A percentile compares a stretch with the other conserved stretches of the same genome.
These are phyloP conservation scores for Channallabes apus DNA, from an alignment of 2,797 vertebrate genomes.

Conservation along the genomic window DNA sequence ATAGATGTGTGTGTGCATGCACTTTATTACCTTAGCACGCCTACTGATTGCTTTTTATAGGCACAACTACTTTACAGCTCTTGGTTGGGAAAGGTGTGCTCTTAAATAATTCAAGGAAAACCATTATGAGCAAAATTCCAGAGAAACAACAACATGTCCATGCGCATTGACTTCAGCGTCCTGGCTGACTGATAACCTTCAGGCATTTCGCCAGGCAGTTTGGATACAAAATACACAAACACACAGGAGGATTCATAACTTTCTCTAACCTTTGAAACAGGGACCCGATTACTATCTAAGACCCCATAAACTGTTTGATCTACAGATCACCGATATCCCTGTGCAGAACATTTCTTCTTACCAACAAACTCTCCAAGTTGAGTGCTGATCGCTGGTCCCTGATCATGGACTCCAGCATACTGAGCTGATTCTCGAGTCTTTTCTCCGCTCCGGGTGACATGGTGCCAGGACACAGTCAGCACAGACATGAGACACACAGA, in stretches of 20 bases:
- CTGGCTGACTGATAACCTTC: neutral
- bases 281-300: too few species aligned
- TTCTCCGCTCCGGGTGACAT: slow-evolving; percentile 73
- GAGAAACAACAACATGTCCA: neutral
- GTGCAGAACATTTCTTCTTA: slow-evolving; percentile 59
- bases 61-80: neutral
- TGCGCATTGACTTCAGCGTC: neutral
- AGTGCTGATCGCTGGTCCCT: slow-evolving; percentile 69
- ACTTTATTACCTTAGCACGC: neutral
- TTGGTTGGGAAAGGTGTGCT: neutral
- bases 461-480: slow-evolving; percentile 49
- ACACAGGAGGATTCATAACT: neutral
- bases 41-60: neutral
- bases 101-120: neutral
- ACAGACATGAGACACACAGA: slow-evolving; percentile 37
- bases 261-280: neutral
- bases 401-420: slow-evolving; percentile 71
- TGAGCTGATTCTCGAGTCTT: slow-evolving; percentile 69
- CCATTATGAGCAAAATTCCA: neutral
- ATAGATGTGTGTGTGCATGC: too few species aligned
- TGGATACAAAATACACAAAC: neutral
- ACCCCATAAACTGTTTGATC: neutral
- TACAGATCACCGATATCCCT: neutral
- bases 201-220: neutral
- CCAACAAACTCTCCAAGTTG: slow-evolving; percentile 76